Conservation (phyloP, 2,113 vertebrate species). For the Oreochromis spilurus region DNA sequence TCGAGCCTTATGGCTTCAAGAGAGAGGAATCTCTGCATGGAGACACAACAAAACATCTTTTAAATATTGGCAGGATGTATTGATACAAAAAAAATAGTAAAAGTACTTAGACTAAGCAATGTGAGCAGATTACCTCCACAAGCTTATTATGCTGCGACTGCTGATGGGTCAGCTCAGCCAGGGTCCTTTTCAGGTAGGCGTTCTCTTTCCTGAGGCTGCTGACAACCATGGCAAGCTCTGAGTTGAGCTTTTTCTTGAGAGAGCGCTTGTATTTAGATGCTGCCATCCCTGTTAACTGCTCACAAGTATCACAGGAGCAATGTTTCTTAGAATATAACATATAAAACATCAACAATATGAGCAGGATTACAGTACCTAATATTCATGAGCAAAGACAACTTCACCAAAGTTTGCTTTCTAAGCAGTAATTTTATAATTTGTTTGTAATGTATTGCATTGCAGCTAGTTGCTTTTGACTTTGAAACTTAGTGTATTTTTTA, state of each 20-base stretch:
- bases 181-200: slow-evolving; percentile 30
- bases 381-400: not conserved
- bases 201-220: slow-evolving; percentile 64
- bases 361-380: not conserved
- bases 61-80: not conserved
- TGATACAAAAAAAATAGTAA: not conserved
- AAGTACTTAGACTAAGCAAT: not conserved
- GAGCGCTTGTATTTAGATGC: not conserved
- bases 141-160: slow-evolving; percentile 60
- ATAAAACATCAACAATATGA: not conserved
- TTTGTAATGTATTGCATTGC: not conserved
- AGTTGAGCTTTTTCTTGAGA: not conserved
- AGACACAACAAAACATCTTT: not conserved
- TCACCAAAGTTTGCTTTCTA: not conserved
- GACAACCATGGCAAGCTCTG: slow-evolving; percentile 40
- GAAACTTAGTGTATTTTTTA: not conserved
- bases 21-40: slow-evolving; percentile 75
- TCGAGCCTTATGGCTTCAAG: slow-evolving; percentile 73
- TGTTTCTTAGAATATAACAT: not conserved
- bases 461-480: not conserved
- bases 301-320: not conserved
- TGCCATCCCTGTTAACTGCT: slow-evolving; percentile 3
- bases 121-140: slow-evolving; percentile 67
- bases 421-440: not conserved
- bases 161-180: slow-evolving; percentile 10